These are phyloP conservation scores for Cerastis rubricosa DNA, from an alignment of 2,888 invertebrate genomes.

Conservation along the genomic window DNA sequence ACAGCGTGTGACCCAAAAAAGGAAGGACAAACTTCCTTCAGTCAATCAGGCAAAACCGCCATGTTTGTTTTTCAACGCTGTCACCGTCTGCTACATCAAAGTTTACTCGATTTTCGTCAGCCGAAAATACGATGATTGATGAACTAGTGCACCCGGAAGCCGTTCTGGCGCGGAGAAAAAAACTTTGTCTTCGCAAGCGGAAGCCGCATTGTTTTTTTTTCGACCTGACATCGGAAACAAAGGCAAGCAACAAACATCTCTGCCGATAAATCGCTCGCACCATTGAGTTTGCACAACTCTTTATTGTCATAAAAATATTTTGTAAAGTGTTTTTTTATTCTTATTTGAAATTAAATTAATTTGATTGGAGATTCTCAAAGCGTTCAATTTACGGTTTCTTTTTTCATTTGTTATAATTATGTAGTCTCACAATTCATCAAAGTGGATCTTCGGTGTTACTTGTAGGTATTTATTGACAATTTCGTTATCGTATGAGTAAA, in stretches of 20 bases:
- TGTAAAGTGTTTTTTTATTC: constrained; percentile 20
- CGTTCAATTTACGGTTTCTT: not conserved
- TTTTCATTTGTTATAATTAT: not conserved
- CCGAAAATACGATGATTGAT: constrained; percentile 66
- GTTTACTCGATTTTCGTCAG: constrained; percentile 52
- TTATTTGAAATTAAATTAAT: constrained; percentile 23
- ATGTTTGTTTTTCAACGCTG: constrained; percentile 57
- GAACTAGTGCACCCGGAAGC: constrained; percentile 64
- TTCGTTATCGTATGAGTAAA: not conserved
- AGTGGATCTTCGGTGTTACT: not conserved
- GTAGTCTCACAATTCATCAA: not conserved
- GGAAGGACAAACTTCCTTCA: constrained; percentile 23
- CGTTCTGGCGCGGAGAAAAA: constrained; percentile 52
- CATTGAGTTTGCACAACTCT: constrained; percentile 55
- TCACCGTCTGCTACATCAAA: constrained; percentile 60
- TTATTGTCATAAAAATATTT: constrained; percentile 39
- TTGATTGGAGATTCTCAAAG: constrained; percentile 16
- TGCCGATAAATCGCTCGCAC: constrained; percentile 49
- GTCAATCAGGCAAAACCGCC: constrained; percentile 33
- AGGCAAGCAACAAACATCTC: constrained; percentile 51
- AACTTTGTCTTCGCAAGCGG: constrained; percentile 58
- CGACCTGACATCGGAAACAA: constrained; percentile 46
- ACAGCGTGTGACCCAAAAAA: constrained; percentile 21
- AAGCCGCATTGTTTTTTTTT: constrained; percentile 56
- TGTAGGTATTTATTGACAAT: not conserved